Conservation (phyloP, 2,797 vertebrate genomes). For the Acrocephalus scirpaceus region DNA sequence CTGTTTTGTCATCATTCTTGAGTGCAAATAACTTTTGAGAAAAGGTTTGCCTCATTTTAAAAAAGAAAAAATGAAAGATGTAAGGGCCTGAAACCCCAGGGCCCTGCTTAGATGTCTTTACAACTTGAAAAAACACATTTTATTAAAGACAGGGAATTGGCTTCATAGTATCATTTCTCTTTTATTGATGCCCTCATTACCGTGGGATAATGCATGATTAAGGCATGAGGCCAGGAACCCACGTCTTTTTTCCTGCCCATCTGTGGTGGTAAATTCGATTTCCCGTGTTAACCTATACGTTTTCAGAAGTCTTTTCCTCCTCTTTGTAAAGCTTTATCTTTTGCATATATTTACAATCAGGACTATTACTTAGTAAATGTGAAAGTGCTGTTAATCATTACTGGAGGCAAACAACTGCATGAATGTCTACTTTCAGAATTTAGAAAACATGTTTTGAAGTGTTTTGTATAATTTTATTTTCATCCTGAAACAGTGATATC, state of each 20-base stretch:
- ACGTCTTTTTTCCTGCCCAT: not conserved
- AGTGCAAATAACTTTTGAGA: constrained; percentile 25
- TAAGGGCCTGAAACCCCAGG: not conserved
- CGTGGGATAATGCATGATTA: not conserved
- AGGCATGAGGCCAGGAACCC: not conserved
- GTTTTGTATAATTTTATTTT: not conserved
- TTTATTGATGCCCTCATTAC: not conserved
- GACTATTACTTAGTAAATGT: not conserved
- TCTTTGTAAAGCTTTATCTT: not conserved
- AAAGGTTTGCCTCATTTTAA: not conserved
- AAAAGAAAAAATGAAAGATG: not conserved
- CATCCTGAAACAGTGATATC: not conserved
- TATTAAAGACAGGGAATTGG: not conserved
- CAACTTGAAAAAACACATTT: not conserved
- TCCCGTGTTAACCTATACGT: not conserved
- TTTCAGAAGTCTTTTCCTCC: not conserved
- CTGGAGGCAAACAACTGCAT: not conserved
- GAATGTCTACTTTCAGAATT: not conserved
- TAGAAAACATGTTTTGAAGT: not conserved
- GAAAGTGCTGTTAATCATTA: not conserved
- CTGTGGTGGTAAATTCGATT: not conserved
- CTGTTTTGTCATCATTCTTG: constrained; percentile 39
- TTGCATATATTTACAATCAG: not conserved
- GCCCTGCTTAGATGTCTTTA: not conserved
- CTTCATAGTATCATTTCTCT: not conserved